These are phyloP conservation scores for Plagiodera versicolora DNA, from an alignment of 2,888 invertebrate species.

Conservation along the genomic window DNA sequence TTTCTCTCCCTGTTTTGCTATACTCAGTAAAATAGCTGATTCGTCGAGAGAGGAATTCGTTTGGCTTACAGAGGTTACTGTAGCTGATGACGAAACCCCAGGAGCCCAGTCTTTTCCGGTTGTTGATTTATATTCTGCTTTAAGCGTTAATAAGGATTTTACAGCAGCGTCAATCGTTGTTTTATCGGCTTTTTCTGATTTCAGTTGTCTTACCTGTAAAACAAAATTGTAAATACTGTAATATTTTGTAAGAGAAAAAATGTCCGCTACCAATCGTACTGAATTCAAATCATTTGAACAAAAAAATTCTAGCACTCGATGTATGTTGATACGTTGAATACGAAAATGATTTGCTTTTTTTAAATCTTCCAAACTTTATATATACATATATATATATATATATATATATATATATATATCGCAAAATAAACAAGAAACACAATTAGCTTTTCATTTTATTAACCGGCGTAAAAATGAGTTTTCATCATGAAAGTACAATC, in stretches of 20 bases:
- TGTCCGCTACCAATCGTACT: too few relatives aligned
- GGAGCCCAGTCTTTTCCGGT: slow-evolving; percentile 63
- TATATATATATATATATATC: too few relatives aligned
- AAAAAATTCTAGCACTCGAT: too few relatives aligned
- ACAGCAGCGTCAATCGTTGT: slow-evolving; percentile 61
- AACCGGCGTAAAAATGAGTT: too few relatives aligned
- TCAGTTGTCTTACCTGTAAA: slow-evolving; percentile 49
- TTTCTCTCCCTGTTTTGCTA: slow-evolving; percentile 61
- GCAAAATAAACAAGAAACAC: too few relatives aligned
- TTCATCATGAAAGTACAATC: too few relatives aligned
- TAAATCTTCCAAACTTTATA: too few relatives aligned
- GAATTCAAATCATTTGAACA: too few relatives aligned
- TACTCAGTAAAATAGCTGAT: slow-evolving; percentile 45
- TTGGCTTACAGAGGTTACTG: slow-evolving; percentile 11
- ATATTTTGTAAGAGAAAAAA: neutral
- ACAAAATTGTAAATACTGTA: slow-evolving; percentile 4
- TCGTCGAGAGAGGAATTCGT: slow-evolving; percentile 13
- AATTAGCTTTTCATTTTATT: too few relatives aligned
- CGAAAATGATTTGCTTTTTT: too few relatives aligned
- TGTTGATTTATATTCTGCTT: slow-evolving; percentile 60
- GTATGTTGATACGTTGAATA: too few relatives aligned
- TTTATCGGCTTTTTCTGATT: slow-evolving; percentile 61
- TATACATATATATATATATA: too few relatives aligned
- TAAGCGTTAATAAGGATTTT: slow-evolving; percentile 59
- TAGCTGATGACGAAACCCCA: slow-evolving; percentile 27